phyloP scores from a whole-genome alignment of 2,888 invertebrate genomes.

The Sicus ferrugineus region DNA sequence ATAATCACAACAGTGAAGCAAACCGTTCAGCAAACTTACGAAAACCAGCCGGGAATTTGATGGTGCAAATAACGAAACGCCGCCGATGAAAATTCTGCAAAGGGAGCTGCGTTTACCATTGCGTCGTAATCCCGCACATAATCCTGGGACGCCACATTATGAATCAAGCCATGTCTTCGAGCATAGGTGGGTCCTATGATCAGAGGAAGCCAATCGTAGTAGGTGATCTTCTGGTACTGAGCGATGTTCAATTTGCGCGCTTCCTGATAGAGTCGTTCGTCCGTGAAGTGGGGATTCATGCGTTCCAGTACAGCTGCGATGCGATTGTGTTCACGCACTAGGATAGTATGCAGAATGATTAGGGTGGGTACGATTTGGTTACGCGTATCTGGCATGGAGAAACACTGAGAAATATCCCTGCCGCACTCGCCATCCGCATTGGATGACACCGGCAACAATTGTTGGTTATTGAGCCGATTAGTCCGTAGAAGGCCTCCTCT shows the following conservation, averaged over 20 bases:
- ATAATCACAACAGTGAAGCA: background rate
- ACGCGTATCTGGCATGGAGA: constrained; percentile 69
- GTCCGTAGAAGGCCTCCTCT: constrained; percentile 72
- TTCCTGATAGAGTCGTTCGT: constrained; percentile 65
- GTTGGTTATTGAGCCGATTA: constrained; percentile 67
- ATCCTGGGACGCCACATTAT: constrained; percentile 46
- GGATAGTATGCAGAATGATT: constrained; percentile 62
- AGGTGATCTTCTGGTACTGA: constrained; percentile 66
- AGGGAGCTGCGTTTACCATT: constrained; percentile 66
- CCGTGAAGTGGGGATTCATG: constrained; percentile 66
- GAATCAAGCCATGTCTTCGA: constrained; percentile 50
- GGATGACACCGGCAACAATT: constrained; percentile 74
- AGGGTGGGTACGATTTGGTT: constrained; percentile 62
- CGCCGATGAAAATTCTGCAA: constrained; percentile 69
- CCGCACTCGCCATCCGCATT: constrained; percentile 65
- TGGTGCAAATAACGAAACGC: constrained; percentile 71
- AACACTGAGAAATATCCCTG: constrained; percentile 73
- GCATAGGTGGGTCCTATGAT: constrained; percentile 56
- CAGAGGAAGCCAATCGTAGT: constrained; percentile 66
- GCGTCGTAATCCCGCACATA: constrained; percentile 66
- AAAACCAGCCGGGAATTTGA: constrained; percentile 65
- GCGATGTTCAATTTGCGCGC: constrained; percentile 65
- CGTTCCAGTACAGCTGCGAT: constrained; percentile 58
- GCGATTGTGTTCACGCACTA: constrained; percentile 66
- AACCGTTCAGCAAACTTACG: constrained; percentile 55